Conservation (phyloP, 2,113 vertebrate species). For the Struthio camelus region DNA sequence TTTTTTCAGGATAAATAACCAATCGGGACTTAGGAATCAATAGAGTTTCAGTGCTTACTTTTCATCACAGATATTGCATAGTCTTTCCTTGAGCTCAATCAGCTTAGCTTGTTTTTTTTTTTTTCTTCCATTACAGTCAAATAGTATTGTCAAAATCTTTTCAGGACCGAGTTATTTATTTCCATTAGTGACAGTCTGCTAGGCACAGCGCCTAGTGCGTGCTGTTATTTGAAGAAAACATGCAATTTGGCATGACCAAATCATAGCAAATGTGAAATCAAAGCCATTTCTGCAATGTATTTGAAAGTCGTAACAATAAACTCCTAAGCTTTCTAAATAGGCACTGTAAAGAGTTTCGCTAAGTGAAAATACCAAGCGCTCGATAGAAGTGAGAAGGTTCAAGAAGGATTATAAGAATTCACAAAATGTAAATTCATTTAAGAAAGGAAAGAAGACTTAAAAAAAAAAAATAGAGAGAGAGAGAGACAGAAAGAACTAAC, state of each 20-base stretch:
- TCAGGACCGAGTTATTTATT: background rate
- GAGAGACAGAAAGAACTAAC: background rate
- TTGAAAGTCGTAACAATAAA: background rate
- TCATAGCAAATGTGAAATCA: background rate
- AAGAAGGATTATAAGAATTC: background rate
- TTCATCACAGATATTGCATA: background rate
- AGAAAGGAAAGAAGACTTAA: background rate
- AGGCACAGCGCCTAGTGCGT: background rate
- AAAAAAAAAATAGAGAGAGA: background rate
- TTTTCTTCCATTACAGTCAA: background rate
- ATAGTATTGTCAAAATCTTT: background rate
- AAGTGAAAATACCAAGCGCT: background rate
- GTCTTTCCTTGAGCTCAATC: background rate
- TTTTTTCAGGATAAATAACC: background rate
- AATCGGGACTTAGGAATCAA: fast-evolving
- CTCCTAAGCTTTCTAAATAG: background rate
- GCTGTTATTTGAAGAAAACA: background rate
- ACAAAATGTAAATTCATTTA: background rate
- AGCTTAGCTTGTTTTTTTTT: background rate
- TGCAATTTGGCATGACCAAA: background rate
- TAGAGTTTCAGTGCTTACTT: background rate
- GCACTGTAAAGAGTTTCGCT: background rate
- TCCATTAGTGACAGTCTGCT: background rate
- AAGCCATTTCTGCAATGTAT: background rate
- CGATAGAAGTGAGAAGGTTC: background rate